These are phyloP conservation scores for Psophia crepitans DNA, from an alignment of 2,113 vertebrate species.

Conservation along the genomic window DNA sequence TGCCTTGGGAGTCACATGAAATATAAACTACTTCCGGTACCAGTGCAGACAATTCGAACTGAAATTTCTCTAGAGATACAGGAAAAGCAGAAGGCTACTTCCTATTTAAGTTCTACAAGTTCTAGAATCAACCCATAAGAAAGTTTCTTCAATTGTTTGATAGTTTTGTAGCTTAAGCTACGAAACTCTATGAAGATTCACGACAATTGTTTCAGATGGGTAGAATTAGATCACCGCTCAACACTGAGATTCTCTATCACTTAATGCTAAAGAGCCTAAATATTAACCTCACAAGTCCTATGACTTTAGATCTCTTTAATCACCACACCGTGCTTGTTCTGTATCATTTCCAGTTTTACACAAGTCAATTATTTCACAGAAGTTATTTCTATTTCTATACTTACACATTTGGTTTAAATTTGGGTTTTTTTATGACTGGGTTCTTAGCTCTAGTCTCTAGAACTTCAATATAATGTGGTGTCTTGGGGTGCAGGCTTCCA, in stretches of 20 bases:
- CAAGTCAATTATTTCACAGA: not conserved
- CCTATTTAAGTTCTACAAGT: not conserved
- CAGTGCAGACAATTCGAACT: not conserved
- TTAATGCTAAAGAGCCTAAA: not conserved
- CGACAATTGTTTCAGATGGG: not conserved
- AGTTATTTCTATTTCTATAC: constrained; percentile 10
- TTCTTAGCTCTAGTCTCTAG: constrained; percentile 78
- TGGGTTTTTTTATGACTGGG: constrained; percentile 63
- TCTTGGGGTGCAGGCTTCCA: not conserved
- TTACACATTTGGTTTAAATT: constrained; percentile 89
- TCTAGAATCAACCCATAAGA: not conserved
- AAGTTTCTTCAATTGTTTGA: not conserved
- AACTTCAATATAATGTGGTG: constrained; percentile 80
- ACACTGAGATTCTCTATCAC: not conserved
- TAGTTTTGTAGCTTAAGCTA: not conserved
- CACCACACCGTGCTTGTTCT: not conserved
- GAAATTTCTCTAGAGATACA: not conserved
- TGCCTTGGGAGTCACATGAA: not conserved
- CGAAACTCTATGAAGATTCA: not conserved
- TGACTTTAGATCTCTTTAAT: not conserved
- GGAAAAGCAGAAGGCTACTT: not conserved
- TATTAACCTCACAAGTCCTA: rapidly evolving
- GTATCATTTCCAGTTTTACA: not conserved
- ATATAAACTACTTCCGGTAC: not conserved
- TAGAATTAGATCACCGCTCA: not conserved